Percentiles rank a stretch among this genome's conserved stretches.
Evolutionary conservation across 2,797 vertebrate species (phyloP).

Genomic region (Lepidocolaptes lacrymiger): DNA sequence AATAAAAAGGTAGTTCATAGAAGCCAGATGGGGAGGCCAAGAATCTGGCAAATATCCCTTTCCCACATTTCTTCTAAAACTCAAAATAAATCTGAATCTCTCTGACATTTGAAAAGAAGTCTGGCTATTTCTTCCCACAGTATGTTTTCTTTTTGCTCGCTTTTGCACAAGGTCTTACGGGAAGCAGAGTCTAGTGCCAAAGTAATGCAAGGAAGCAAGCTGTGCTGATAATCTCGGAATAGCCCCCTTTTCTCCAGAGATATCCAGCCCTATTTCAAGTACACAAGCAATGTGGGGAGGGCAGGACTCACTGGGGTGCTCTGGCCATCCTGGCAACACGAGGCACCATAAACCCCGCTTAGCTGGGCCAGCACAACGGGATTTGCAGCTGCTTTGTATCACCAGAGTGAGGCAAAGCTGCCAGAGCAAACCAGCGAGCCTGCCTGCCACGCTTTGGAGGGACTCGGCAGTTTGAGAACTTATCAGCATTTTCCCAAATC

Average conservation of each 20-base stretch:
- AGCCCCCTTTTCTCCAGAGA: not conserved
- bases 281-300: not conserved
- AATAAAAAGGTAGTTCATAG: constrained; percentile 63
- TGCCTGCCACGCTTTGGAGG: not conserved
- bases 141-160: constrained; percentile 60
- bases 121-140: constrained; percentile 66
- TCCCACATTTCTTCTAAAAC: constrained; percentile 63
- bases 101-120: constrained; percentile 67
- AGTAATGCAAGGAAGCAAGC: constrained; percentile 55
- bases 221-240: constrained; percentile 46
- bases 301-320: not conserved
- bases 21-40: constrained; percentile 65
- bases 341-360: not conserved
- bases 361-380: not conserved
- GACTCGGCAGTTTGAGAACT: not conserved
- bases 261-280: not conserved
- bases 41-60: constrained; percentile 62
- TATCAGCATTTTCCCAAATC: not conserved
- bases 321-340: not conserved
- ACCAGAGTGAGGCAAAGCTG: constrained; percentile 10
- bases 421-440: constrained; percentile 24
- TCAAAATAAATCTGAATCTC: constrained; percentile 69
- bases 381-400: constrained; percentile 36
- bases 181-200: constrained; percentile 54
- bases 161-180: constrained; percentile 56